A percentile compares a stretch with the other conserved stretches of the same genome.
phyloP scores from a whole-genome alignment of 2,888 invertebrate genomes.

The Coelopa pilipes region DNA sequence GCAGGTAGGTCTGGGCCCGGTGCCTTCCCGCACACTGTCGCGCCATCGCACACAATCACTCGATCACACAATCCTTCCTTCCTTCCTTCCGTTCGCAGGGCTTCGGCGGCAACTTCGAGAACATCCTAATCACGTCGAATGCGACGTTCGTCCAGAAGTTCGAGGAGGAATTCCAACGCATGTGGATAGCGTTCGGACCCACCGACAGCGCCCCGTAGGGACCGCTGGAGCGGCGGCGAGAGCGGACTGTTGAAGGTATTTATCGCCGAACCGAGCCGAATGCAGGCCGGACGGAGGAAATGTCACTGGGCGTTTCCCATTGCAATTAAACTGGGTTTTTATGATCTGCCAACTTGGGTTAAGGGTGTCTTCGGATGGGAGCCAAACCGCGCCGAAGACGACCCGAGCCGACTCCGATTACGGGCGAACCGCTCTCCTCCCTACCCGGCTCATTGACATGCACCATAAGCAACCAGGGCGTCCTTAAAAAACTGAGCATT shows the following conservation, averaged over 20 bases:
- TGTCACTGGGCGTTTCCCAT: conserved; percentile 22
- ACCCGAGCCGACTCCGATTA: conserved; percentile 1
- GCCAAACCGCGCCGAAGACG: background rate
- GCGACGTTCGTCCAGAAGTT: conserved; percentile 44
- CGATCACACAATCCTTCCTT: background rate
- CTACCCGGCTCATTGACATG: conserved; percentile 17
- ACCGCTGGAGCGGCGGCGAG: background rate
- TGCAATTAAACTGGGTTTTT: conserved; percentile 28
- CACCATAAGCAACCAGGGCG: background rate
- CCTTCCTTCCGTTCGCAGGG: conserved; percentile 48
- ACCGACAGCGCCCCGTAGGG: background rate
- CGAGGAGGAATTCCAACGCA: conserved; percentile 59
- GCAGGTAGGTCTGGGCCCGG: conserved; percentile 44
- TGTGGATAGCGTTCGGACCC: conserved; percentile 56
- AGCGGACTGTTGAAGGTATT: no score
- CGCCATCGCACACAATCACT: background rate
- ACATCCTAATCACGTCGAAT: conserved; percentile 57
- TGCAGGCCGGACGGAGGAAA: background rate
- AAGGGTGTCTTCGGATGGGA: background rate
- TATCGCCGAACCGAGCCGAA: background rate
- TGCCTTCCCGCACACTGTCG: background rate
- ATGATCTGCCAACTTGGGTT: conserved; percentile 15
- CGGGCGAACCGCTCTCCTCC: background rate
- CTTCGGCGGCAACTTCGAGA: conserved; percentile 62
- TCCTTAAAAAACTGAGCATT: background rate